phyloP scores from a whole-genome alignment of 2,797 vertebrate genomes.

The Paedocypris micromegethes region DNA sequence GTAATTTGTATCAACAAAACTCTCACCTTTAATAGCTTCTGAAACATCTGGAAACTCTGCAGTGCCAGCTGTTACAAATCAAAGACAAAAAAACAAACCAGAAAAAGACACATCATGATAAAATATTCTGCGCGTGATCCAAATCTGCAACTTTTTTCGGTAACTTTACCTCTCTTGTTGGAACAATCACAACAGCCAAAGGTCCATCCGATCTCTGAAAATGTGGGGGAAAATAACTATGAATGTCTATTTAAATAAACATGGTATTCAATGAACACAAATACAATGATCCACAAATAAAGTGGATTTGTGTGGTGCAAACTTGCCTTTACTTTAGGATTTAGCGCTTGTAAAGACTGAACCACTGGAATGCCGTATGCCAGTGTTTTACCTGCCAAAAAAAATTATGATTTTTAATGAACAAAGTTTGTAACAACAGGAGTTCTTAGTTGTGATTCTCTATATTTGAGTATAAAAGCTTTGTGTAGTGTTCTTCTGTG shows the following conservation, averaged over 20 bases:
- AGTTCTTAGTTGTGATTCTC: too few relatives aligned
- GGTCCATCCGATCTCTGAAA: conserved; percentile 82
- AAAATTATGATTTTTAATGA: neutral
- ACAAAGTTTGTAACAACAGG: too few relatives aligned
- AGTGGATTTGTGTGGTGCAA: conserved; percentile 1
- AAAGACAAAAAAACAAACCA: neutral
- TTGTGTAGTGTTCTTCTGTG: too few relatives aligned
- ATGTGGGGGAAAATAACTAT: neutral
- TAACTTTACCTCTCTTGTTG: conserved; percentile 70
- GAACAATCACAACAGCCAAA: conserved; percentile 83
- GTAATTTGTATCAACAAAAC: conserved; percentile 13
- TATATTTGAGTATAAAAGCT: too few relatives aligned
- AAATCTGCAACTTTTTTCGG: too few relatives aligned
- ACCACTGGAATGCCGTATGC: conserved; percentile 87
- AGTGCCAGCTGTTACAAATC: conserved; percentile 74
- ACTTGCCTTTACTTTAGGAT: conserved; percentile 78
- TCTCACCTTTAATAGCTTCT: conserved; percentile 90
- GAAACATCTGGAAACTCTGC: conserved; percentile 85
- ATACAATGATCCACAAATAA: neutral
- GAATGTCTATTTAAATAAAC: neutral
- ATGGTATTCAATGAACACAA: neutral
- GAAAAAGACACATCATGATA: too few relatives aligned
- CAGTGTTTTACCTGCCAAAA: conserved; percentile 84
- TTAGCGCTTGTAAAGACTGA: conserved; percentile 79
- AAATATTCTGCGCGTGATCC: too few relatives aligned